Conservation (phyloP, 2,113 vertebrate species). For the Ptychochromis oligacanthus region DNA sequence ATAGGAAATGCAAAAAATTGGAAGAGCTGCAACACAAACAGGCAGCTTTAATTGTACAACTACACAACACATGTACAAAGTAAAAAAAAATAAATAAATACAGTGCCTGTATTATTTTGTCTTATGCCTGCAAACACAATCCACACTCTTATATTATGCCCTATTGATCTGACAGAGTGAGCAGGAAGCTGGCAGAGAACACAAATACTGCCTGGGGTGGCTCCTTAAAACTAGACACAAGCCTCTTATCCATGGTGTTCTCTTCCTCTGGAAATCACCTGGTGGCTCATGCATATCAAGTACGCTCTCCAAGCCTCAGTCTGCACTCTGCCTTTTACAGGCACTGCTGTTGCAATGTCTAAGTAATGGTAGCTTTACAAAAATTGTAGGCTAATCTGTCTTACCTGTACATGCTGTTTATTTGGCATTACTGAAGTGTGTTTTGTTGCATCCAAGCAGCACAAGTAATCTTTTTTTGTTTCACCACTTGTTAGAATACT, state of each 20-base stretch:
- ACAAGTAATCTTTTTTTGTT: background rate
- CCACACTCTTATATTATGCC: constrained; percentile 47
- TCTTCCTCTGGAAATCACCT: constrained; percentile 74
- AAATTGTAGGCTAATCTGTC: constrained; percentile 35
- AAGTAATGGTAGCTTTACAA: constrained; percentile 10
- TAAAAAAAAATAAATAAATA: constrained; percentile 30
- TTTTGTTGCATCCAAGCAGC: background rate
- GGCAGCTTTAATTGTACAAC: background rate
- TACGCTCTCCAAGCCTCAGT: constrained; percentile 51
- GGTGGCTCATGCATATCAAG: constrained; percentile 76
- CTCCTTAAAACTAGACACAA: constrained; percentile 74
- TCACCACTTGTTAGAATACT: background rate
- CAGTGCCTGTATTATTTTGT: constrained; percentile 52
- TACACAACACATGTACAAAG: constrained; percentile 12
- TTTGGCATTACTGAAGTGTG: background rate
- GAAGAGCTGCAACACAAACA: background rate
- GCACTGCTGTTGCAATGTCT: constrained; percentile 32
- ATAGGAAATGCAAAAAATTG: constrained; percentile 1
- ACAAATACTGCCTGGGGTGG: constrained; percentile 72
- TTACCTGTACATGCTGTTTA: background rate
- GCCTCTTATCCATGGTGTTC: constrained; percentile 70
- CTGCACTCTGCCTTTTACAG: constrained; percentile 44
- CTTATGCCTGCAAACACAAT: constrained; percentile 47
- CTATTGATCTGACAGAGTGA: constrained; percentile 71
- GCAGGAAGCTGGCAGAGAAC: constrained; percentile 61